These are phyloP conservation scores for Eolophus roseicapilla DNA, from an alignment of 2,113 vertebrate species.

Conservation along the genomic window DNA sequence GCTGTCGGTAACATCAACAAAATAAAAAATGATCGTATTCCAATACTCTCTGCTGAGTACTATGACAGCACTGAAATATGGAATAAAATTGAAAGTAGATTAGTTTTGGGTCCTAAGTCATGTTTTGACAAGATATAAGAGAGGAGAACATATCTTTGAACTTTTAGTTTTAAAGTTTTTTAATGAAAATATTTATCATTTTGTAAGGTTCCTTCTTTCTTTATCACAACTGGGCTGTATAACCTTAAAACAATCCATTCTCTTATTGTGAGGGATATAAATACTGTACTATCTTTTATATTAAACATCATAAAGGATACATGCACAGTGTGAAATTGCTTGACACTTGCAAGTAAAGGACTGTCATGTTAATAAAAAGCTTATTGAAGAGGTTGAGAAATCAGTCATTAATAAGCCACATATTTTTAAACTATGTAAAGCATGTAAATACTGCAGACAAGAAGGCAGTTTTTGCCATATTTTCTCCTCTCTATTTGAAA, in stretches of 20 bases:
- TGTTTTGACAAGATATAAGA: conserved; percentile 90
- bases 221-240: conserved; percentile 71
- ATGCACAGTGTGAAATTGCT: not conserved
- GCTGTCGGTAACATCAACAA: conserved; percentile 94
- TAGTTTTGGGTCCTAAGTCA: conserved; percentile 96
- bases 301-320: conserved; percentile 72
- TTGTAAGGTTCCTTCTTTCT: conserved; percentile 78
- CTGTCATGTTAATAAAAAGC: conserved; percentile 72
- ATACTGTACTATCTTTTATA: conserved; percentile 76
- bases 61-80: conserved; percentile 97
- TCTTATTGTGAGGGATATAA: conserved; percentile 76
- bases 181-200: conserved; percentile 87
- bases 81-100: conserved; percentile 96
- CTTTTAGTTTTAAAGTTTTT: conserved; percentile 87
- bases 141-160: conserved; percentile 77
- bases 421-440: conserved; percentile 76
- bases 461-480: conserved; percentile 52
- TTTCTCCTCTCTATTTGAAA: conserved; percentile 44
- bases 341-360: conserved; percentile 66
- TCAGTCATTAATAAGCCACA: conserved; percentile 75
- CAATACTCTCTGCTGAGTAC: conserved; percentile 83
- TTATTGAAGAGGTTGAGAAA: conserved; percentile 70
- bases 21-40: conserved; percentile 93
- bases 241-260: conserved; percentile 80
- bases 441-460: conserved; percentile 69